phyloP scores from a whole-genome alignment of 2,797 vertebrate species.

The Epinephelus coioides region DNA sequence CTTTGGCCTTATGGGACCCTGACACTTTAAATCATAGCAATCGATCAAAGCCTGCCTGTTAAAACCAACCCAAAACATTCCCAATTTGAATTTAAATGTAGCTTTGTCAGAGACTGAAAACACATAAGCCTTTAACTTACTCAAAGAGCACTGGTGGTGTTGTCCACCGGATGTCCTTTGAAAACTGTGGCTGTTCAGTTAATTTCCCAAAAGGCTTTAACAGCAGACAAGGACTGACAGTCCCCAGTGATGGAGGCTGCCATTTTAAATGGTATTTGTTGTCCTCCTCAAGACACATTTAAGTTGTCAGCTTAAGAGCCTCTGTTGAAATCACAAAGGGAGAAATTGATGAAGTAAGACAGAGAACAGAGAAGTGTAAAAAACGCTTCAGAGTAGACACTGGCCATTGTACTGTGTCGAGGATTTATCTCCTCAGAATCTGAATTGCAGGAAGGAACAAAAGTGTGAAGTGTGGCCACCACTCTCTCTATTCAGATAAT shows the following conservation, averaged over 20 bases:
- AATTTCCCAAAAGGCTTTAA: constrained; percentile 70
- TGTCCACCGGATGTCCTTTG: constrained; percentile 38
- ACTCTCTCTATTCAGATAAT: constrained; percentile 13
- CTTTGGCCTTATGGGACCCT: constrained; percentile 19
- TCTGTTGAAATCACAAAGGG: constrained; percentile 52
- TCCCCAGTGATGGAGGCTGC: constrained; percentile 51
- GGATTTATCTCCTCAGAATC: constrained; percentile 31
- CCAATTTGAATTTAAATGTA: constrained; percentile 34
- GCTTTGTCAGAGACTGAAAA: constrained; percentile 27
- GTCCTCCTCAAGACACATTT: constrained; percentile 63
- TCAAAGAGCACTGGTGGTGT: constrained; percentile 3
- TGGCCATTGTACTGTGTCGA: constrained; percentile 21
- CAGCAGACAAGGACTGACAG: constrained; percentile 33
- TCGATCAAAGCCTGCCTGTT: constrained; percentile 26
- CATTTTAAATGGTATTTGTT: constrained; percentile 66
- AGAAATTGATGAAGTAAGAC: constrained; percentile 44
- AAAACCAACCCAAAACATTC: constrained; percentile 23
- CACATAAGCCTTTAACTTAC: constrained; percentile 24
- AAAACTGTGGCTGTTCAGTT: constrained; percentile 50
- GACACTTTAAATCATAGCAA: constrained; percentile 25
- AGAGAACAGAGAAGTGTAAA: constrained; percentile 29
- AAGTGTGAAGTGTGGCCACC: not conserved
- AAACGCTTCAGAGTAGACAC: constrained; percentile 23
- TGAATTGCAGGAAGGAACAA: constrained; percentile 13
- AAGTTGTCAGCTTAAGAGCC: constrained; percentile 56